Percentiles rank a stretch among this genome's conserved stretches.
phyloP scores from a whole-genome alignment of 1,140 invertebrate genomes.

The Euura saliciscinereae region DNA sequence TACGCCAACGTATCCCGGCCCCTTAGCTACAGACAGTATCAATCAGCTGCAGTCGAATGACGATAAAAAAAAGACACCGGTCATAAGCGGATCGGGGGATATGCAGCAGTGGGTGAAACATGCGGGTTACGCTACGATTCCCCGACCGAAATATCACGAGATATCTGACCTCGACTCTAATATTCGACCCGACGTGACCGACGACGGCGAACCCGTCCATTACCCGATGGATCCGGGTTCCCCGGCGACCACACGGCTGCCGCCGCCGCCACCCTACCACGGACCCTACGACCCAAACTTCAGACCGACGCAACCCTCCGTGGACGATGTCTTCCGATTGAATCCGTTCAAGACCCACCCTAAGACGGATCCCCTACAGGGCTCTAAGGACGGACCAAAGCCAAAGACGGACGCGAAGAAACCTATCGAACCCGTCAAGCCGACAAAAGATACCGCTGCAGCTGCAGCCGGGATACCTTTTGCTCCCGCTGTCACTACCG shows the following conservation, averaged over 20 bases:
- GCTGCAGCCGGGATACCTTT: not conserved
- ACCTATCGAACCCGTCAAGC: slow-evolving; percentile 46
- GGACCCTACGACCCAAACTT: slow-evolving; percentile 59
- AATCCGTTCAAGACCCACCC: slow-evolving; percentile 27
- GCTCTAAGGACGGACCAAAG: slow-evolving; percentile 38
- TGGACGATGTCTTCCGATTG: slow-evolving; percentile 51
- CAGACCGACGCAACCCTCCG: slow-evolving; percentile 44
- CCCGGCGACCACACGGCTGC: slow-evolving; percentile 24
- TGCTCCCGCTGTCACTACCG: too few species aligned
- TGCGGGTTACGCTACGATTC: not conserved
- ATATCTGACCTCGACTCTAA: not conserved
- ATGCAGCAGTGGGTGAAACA: too few species aligned
- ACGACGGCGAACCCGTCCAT: slow-evolving; percentile 37
- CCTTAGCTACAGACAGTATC: slow-evolving; percentile 39
- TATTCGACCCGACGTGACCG: slow-evolving; percentile 7
- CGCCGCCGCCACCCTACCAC: slow-evolving; percentile 41
- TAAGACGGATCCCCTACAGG: slow-evolving; percentile 42
- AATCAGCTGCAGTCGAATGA: slow-evolving; percentile 30
- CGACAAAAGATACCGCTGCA: slow-evolving; percentile 11
- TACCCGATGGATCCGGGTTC: slow-evolving; percentile 56
- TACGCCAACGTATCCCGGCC: slow-evolving; percentile 42
- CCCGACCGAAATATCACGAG: not conserved
- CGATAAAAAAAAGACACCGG: slow-evolving; percentile 23
- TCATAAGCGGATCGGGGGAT: not conserved
- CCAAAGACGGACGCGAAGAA: slow-evolving; percentile 49